A percentile compares a stretch with the other conserved stretches of the same genome.
phyloP scores from a whole-genome alignment of 2,888 invertebrate genomes.

The Catocala nupta region DNA sequence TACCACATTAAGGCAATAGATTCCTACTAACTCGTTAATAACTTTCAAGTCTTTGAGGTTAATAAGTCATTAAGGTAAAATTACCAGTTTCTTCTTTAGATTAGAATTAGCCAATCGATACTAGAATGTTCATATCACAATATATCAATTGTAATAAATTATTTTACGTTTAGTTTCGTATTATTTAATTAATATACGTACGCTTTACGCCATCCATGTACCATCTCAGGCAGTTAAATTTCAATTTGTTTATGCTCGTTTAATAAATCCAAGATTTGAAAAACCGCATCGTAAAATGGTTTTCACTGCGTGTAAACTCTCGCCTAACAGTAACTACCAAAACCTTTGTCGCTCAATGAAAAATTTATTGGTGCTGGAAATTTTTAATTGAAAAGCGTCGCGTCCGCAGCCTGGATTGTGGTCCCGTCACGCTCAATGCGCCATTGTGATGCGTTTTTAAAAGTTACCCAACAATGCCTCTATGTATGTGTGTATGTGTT shows the following conservation, averaged over 20 bases:
- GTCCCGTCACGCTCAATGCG: conserved; percentile 51
- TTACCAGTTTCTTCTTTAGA: too few relatives aligned
- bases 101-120: too few relatives aligned
- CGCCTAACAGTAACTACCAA: conserved; percentile 43
- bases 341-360: conserved; percentile 53
- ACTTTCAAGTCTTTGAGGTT: too few relatives aligned
- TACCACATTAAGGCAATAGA: neutral
- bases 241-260: neutral
- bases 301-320: conserved; percentile 6
- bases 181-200: too few relatives aligned
- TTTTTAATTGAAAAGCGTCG: conserved; percentile 57
- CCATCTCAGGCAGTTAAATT: too few relatives aligned
- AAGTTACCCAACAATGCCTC: conserved; percentile 74
- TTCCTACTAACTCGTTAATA: too few relatives aligned
- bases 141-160: too few relatives aligned
- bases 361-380: conserved; percentile 55
- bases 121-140: too few relatives aligned
- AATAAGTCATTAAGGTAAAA: too few relatives aligned
- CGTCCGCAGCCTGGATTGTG: conserved; percentile 41
- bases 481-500: conserved; percentile 55
- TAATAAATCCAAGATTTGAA: neutral
- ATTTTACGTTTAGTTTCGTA: too few relatives aligned
- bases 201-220: too few relatives aligned
- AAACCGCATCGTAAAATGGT: neutral
- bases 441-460: conserved; percentile 60